These are phyloP conservation scores for Bombus confusus DNA, from an alignment of 1,140 invertebrate genomes.

Conservation along the genomic window DNA sequence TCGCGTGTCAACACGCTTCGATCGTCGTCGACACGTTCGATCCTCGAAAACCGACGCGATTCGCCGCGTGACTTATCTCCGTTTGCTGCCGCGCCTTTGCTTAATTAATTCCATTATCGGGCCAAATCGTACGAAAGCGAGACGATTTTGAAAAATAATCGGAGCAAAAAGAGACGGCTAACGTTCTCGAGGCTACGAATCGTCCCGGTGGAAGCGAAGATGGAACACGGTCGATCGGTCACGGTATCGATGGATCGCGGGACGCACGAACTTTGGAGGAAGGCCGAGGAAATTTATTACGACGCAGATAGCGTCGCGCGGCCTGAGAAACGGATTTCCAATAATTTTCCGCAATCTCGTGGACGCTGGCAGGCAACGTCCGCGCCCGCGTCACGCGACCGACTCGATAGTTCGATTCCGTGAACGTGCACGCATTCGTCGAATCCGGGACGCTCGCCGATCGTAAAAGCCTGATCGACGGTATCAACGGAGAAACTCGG, in stretches of 20 bases:
- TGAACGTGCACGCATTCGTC: not conserved
- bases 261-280: not conserved
- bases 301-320: constrained; percentile 16
- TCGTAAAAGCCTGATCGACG: constrained; percentile 18
- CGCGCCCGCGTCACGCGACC: not conserved
- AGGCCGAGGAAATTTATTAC: constrained; percentile 56
- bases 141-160: not conserved
- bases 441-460: not conserved
- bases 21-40: not conserved
- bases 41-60: no score
- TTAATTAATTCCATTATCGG: constrained; percentile 5
- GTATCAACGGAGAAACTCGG: no score
- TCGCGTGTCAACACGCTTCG: not conserved
- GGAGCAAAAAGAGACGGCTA: rapidly evolving
- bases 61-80: not conserved
- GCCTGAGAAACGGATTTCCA: constrained; percentile 55
- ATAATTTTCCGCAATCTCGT: constrained; percentile 53
- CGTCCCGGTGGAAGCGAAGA: no score
- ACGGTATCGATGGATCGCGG: not conserved
- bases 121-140: not conserved
- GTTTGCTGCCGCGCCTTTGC: not conserved
- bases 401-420: not conserved
- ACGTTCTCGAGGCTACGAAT: not conserved
- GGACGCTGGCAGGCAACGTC: constrained; percentile 16
- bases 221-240: constrained; percentile 9